These are phyloP conservation scores for Brachirus orientalis DNA, from an alignment of 2,113 vertebrate genomes.

Conservation along the genomic window DNA sequence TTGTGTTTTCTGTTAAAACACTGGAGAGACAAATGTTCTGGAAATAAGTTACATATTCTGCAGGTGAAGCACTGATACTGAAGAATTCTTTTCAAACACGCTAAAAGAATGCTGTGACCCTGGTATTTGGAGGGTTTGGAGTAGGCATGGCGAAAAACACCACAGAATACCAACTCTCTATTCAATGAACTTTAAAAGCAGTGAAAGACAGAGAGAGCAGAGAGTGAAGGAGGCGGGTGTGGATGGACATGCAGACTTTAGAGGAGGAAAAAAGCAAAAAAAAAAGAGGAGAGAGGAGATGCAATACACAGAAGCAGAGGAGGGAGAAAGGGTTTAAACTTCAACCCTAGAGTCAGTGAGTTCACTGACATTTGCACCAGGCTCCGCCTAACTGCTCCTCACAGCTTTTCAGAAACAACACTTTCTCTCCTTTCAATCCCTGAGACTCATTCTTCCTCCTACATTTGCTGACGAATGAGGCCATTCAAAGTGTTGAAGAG, in stretches of 20 bases:
- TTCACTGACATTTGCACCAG: slow-evolving; percentile 81
- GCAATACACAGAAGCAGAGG: slow-evolving; percentile 31
- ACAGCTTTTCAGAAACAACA: slow-evolving; percentile 59
- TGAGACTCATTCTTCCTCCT: slow-evolving; percentile 53
- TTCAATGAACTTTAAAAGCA: slow-evolving; percentile 67
- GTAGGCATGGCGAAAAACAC: slow-evolving; percentile 30
- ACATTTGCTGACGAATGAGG: slow-evolving; percentile 53
- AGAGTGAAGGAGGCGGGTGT: slow-evolving; percentile 41
- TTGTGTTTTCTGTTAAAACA: slow-evolving; percentile 25
- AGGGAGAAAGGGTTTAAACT: slow-evolving; percentile 64
- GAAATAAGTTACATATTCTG: slow-evolving; percentile 16
- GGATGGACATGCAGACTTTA: slow-evolving; percentile 40
- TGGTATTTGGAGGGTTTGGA: slow-evolving; percentile 41
- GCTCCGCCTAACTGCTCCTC: slow-evolving; percentile 59
- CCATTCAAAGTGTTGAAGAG: slow-evolving; percentile 52
- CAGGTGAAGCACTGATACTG: slow-evolving; percentile 28
- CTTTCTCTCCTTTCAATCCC: slow-evolving; percentile 56
- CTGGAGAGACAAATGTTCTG: slow-evolving; percentile 13
- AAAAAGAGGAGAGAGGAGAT: slow-evolving; percentile 28
- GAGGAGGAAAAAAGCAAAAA: slow-evolving; percentile 25
- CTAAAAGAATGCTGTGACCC: slow-evolving; percentile 49
- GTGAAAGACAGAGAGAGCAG: slow-evolving; percentile 34
- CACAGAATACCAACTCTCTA: slow-evolving; percentile 60
- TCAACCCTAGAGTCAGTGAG: slow-evolving; percentile 70
- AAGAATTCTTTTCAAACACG: slow-evolving; percentile 21